A percentile compares a stretch with the other conserved stretches of the same genome.
Conservation (phyloP, 1,140 invertebrate genomes). For the Drosophila biarmipes region DNA sequence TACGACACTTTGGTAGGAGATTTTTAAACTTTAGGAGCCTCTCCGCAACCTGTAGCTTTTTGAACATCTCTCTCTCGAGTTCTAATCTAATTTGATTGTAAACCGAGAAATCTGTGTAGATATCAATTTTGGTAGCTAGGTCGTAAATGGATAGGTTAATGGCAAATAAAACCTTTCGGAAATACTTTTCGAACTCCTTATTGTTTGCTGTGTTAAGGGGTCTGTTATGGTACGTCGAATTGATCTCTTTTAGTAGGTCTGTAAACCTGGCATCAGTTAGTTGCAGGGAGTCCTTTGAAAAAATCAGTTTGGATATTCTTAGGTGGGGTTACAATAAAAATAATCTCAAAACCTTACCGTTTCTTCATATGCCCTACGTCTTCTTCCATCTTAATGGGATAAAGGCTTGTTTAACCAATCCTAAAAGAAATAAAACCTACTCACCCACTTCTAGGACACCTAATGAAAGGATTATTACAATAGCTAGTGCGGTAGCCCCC, state of each 20-base stretch:
- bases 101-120: not conserved
- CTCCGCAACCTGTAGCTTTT: not conserved
- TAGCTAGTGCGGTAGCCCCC: not conserved
- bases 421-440: not conserved
- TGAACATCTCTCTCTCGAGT: not conserved
- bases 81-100: constrained; percentile 6
- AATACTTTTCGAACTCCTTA: constrained; percentile 1
- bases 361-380: not conserved
- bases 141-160: not conserved
- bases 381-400: not conserved
- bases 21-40: not conserved
- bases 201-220: not conserved
- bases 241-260: not conserved
- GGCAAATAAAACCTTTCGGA: not conserved
- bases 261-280: not conserved
- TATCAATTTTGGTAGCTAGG: not conserved
- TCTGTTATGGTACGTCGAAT: not conserved
- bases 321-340: not conserved
- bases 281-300: not conserved
- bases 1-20: not conserved
- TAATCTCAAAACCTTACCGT: not conserved
- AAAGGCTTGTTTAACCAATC: not conserved
- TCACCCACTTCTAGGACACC: not conserved
- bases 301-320: no score
- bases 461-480: not conserved